Evolutionary conservation across 2,797 vertebrate genomes (phyloP), one percentile per base, ranked within the genome.

Genomic region (Manis crassicaudata): DNA sequence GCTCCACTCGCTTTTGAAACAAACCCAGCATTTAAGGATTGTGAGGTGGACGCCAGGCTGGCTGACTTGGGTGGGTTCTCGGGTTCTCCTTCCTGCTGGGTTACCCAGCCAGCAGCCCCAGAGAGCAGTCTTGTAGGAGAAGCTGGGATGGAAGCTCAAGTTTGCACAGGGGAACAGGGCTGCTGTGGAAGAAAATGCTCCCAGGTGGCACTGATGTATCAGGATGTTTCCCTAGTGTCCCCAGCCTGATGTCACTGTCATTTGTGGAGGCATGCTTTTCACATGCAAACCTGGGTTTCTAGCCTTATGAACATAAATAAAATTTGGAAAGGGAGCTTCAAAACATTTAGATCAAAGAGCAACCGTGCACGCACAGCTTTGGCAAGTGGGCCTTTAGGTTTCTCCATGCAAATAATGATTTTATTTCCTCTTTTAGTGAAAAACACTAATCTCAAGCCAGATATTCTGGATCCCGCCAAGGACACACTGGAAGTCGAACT

Each of bases 401-500:
- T 93, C 67, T 17, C 63, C 56, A 4, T 25, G 32, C 4, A 80
- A 91, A 75, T 77, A 8, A n/a, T 50, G 7, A 68, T 52, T 60
- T 72, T 75, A 27, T 54, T 76, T 94, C 92, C 96, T 85, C 65
- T 98, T 98, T 54, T 97, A 99, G 99, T 97, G 91, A 88, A 95
- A 87, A 95, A 82, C 83, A 98, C 98, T 65, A 60, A 86, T 9
- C 63, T 95, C 70, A 97, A 97, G 37, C 99, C 99, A 86, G 96
- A 97, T 20, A 40, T 99, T 77, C 96, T 98, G 92, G 96, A 98
- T 76, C 99, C 99, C 6, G 67, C 70, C 40, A 25, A 5, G 58
- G 97, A 96, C 25, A 96, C 86, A 9, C 80, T 99, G 0, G 98
- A 98, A 97, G 98, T 95, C 75, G 98, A 99, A 82, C 97, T 98